These are phyloP conservation scores for Phenganax marumi DNA, from an alignment of 92 coral and sea anemone genomes.

Conservation along the genomic window DNA sequence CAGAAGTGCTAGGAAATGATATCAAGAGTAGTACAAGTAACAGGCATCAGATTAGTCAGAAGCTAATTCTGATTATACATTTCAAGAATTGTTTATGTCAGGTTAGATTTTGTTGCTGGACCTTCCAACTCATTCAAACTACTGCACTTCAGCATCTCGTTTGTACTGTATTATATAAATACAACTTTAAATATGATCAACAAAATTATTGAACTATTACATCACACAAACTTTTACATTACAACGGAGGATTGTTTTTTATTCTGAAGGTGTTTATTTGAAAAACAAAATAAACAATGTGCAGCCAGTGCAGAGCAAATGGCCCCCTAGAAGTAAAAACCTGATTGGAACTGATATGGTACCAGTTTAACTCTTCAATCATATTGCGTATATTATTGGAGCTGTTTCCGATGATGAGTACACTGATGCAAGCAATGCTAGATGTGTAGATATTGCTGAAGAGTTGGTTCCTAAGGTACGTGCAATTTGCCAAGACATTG, in stretches of 20 bases:
- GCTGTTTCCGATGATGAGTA: slow-evolving; percentile 23
- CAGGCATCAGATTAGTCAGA: slow-evolving; percentile 20
- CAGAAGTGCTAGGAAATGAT: slow-evolving; percentile 16
- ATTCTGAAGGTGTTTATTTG: slow-evolving; percentile 26
- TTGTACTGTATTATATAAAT: not conserved
- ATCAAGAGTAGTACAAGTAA: slow-evolving; percentile 17
- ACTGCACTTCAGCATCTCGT: not conserved
- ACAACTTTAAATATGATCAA: not conserved
- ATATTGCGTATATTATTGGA: slow-evolving; percentile 10
- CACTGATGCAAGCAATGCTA: slow-evolving; percentile 21
- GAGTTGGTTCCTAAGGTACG: slow-evolving; percentile 26
- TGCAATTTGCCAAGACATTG: slow-evolving; percentile 35
- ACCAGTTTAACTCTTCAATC: slow-evolving; percentile 37
- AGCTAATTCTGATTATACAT: slow-evolving; percentile 17
- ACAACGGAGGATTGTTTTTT: not conserved
- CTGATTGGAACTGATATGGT: slow-evolving; percentile 14
- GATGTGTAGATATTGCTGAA: slow-evolving; percentile 26
- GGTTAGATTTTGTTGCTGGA: slow-evolving; percentile 3
- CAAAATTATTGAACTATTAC: not conserved
- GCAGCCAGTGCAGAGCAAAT: slow-evolving; percentile 21
- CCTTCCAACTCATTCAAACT: slow-evolving; percentile 11
- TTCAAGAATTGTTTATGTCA: slow-evolving; percentile 37
- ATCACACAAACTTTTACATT: not conserved
- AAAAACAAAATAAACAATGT: slow-evolving; percentile 27
- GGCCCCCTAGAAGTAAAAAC: slow-evolving; percentile 41